These are phyloP conservation scores for Enhydra lutris DNA, from an alignment of 2,113 vertebrate genomes.

Conservation along the genomic window DNA sequence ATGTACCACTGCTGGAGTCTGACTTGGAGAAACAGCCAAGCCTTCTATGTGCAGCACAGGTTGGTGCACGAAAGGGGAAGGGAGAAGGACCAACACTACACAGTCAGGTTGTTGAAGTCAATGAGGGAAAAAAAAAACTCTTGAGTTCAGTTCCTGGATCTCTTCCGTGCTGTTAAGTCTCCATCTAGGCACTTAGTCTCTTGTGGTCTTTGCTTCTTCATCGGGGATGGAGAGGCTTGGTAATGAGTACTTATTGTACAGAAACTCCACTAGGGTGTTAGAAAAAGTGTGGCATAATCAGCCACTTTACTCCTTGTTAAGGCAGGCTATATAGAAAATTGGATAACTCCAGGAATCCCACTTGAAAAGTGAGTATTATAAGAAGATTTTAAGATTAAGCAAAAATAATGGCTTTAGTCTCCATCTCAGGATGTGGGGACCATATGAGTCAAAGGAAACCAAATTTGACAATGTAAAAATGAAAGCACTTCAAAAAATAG, in stretches of 20 bases:
- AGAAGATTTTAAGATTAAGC: conserved; percentile 63
- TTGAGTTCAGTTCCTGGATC: background rate
- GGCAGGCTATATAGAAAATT: background rate
- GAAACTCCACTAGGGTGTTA: background rate
- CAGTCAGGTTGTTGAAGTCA: background rate
- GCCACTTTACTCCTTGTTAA: background rate
- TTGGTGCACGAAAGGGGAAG: background rate
- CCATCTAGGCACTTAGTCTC: background rate
- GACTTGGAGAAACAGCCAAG: background rate
- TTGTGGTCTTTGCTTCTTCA: background rate
- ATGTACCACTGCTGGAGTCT: background rate
- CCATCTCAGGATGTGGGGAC: background rate
- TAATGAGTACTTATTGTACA: background rate
- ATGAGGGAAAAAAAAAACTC: background rate
- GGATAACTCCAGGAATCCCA: conserved; percentile 36
- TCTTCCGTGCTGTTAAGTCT: background rate
- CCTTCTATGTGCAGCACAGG: background rate
- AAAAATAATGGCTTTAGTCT: conserved; percentile 45
- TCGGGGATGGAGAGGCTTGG: background rate
- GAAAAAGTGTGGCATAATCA: background rate
- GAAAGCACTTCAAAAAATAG: conserved; percentile 48
- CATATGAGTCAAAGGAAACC: conserved; percentile 10
- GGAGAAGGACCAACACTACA: background rate
- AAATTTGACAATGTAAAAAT: conserved; percentile 37
- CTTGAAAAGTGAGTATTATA: conserved; percentile 54